These are phyloP conservation scores for Pseudochromis fuscus DNA, from an alignment of 2,797 vertebrate genomes.

Conservation along the genomic window DNA sequence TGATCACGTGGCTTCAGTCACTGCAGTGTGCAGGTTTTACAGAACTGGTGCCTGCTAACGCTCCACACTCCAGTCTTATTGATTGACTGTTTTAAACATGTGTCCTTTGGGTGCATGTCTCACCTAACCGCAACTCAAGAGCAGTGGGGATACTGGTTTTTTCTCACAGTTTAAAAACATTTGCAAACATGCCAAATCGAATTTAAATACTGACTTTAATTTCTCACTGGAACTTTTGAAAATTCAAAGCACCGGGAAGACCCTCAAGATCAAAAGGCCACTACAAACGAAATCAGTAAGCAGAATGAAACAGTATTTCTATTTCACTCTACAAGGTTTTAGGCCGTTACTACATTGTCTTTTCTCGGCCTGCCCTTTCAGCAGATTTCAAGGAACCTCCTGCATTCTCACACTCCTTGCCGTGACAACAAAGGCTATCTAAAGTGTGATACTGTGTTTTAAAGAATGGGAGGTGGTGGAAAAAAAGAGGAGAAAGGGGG, in stretches of 20 bases:
- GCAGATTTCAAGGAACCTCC: constrained; percentile 62
- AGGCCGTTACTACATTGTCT: constrained; percentile 38
- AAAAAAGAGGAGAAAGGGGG: constrained; percentile 72
- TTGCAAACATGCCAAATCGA: background rate
- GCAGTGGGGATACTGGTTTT: background rate
- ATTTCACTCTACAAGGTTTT: constrained; percentile 7
- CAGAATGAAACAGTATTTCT: background rate
- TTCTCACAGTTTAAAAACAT: background rate
- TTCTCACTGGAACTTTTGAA: background rate
- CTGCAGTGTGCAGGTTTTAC: background rate
- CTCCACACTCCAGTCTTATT: background rate
- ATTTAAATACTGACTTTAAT: constrained; percentile 1
- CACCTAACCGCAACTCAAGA: no score
- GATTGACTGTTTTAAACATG: constrained; percentile 11
- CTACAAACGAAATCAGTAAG: constrained; percentile 10
- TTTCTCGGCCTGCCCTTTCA: constrained; percentile 31
- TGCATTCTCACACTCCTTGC: constrained; percentile 76
- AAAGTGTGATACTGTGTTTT: constrained; percentile 82
- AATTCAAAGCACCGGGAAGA: background rate
- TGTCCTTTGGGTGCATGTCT: constrained; percentile 5
- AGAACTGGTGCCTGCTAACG: background rate
- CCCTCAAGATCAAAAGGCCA: background rate
- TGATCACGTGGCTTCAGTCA: constrained; percentile 14
- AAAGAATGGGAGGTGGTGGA: constrained; percentile 79
- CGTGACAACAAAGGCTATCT: constrained; percentile 81